A percentile compares a stretch with the other conserved stretches of the same genome.
Evolutionary conservation across 2,113 vertebrate genomes (phyloP).

Genomic region (Apteryx mantelli): DNA sequence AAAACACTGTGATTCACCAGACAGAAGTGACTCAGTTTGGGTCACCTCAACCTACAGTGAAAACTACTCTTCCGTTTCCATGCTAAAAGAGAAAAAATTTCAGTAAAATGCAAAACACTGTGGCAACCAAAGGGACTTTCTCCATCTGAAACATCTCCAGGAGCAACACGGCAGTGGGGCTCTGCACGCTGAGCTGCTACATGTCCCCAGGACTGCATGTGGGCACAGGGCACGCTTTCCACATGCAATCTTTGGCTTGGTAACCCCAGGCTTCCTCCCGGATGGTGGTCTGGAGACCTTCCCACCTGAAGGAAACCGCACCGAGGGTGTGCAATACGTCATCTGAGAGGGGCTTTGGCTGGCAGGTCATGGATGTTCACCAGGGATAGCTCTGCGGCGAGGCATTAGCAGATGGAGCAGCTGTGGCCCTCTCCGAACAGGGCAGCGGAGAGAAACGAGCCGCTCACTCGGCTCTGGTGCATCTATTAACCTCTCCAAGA

Average conservation of each 20-base stretch:
- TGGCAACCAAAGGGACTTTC: not conserved
- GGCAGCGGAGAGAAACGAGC: not conserved
- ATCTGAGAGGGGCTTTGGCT: not conserved
- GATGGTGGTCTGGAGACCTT: not conserved
- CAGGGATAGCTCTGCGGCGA: no score
- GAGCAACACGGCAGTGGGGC: fast-evolving
- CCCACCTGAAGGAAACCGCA: not conserved
- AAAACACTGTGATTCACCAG: not conserved
- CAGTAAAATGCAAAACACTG: not conserved
- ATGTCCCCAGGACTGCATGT: not conserved
- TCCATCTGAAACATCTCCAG: not conserved
- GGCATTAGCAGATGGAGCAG: not conserved
- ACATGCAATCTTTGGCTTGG: not conserved
- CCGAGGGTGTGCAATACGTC: not conserved
- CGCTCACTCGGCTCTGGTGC: not conserved
- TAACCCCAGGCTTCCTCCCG: not conserved
- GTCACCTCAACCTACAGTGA: not conserved
- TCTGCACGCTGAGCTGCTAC: not conserved
- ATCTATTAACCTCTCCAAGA: not conserved
- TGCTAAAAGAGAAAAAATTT: not conserved
- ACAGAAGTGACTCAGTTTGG: not conserved
- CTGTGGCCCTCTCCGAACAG: fast-evolving
- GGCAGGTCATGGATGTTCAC: not conserved
- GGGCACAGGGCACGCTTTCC: not conserved
- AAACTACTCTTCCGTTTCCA: not conserved